These are phyloP conservation scores for Kuschelorhynchus macadamiae DNA, from an alignment of 2,888 invertebrate species.

Conservation along the genomic window DNA sequence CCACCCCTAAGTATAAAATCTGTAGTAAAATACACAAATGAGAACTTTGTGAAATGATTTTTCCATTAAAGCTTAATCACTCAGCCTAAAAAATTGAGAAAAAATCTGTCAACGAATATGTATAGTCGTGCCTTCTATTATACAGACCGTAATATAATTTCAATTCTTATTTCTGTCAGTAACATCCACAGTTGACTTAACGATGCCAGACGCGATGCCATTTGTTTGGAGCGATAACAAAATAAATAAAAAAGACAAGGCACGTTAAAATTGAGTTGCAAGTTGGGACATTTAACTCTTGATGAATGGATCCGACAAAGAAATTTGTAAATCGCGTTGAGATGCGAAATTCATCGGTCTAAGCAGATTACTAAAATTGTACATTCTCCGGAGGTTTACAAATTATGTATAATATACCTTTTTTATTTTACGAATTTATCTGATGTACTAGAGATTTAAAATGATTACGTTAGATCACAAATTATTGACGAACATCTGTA, in stretches of 20 bases:
- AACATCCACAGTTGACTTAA: conserved; percentile 42
- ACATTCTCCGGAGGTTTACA: too few relatives aligned
- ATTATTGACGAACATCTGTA: too few relatives aligned
- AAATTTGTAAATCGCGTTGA: conserved; percentile 62
- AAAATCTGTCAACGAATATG: conserved; percentile 7
- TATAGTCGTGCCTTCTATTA: conserved; percentile 11
- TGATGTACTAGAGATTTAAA: too few relatives aligned
- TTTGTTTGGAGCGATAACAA: conserved; percentile 48
- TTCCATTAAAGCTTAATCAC: too few relatives aligned
- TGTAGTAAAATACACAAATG: too few relatives aligned
- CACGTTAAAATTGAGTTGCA: conserved; percentile 49
- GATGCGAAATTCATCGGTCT: conserved; percentile 58
- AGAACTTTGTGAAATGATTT: too few relatives aligned
- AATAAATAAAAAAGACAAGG: conserved; percentile 47
- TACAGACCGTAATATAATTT: conserved; percentile 29
- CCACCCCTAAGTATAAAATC: too few relatives aligned
- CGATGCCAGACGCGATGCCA: conserved; percentile 35
- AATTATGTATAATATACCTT: too few relatives aligned
- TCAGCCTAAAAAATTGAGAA: neutral
- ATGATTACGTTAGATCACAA: too few relatives aligned
- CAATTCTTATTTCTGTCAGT: conserved; percentile 33
- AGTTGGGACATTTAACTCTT: conserved; percentile 51
- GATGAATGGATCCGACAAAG: conserved; percentile 59
- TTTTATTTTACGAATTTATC: too few relatives aligned
- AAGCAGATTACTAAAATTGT: neutral